Evolutionary conservation across 2,113 vertebrate genomes (phyloP), one percentile per base, ranked within the genome.

Genomic region (Elephas maximus): DNA sequence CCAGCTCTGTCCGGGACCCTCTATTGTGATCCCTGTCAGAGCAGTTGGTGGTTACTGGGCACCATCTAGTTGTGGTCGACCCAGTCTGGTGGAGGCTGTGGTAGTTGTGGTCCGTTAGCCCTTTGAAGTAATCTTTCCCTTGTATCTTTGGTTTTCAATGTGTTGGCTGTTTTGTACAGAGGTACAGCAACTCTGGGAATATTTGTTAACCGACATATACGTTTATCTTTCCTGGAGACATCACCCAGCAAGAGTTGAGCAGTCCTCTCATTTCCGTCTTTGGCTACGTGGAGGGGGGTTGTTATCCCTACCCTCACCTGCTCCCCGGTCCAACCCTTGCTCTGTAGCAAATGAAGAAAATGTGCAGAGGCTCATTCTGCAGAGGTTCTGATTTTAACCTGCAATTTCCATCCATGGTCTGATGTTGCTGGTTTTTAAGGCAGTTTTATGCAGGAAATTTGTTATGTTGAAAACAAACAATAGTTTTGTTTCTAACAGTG

Each of bases 201-300:
- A 4, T 18, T 12, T 6, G 0, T 4, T 12, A 57, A 5, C 20
- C 0, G 6, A 41, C 24, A 2, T 0, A 60, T 2, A 14, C 0
- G 2, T 23, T 18, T 8, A 12, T n/a, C 24, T 21, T 4, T 73
- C 18, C 14, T 11, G 41, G 48, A 51, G 20, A 20, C 5, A 3
- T 26, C 48, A 0, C 71, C 76, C 44, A 8, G 51, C 24, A 20
- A 53, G 44, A 53, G 2, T 18, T 12, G 0, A 0, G 33, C 67
- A 15, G 57, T 24, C 20, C 11, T 53, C 30, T 57, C 24, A 0
- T 9, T 17, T 2, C 78, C 23, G n/a, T n/a, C 53, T 2, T 0
- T 28, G 41, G 33, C 51, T 67, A 0, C 0, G 3, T 12, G 3
- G 60, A 24, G 48, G 26, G 48, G 21, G 0, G 28, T 44, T 17